A percentile compares a stretch with the other conserved stretches of the same genome.
These are phyloP conservation scores for Bos taurus DNA, from an alignment of 2,113 vertebrate species.

Conservation along the genomic window ARS-UCD2.0 NC_037330.1:56386501-56387000, in stretches of 20 bases:
- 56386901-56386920: background rate
- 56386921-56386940: background rate
- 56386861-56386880: background rate
- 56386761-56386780: background rate
- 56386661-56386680: background rate
- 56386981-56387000: background rate
- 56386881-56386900: background rate
- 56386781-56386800: background rate
- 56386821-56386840: background rate
- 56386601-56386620: background rate
- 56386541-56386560: background rate
- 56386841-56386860: background rate
- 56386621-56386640: background rate
- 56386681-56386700: background rate
- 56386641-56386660: background rate
- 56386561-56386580: background rate
- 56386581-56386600: background rate
- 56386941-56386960: background rate
- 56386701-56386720: background rate
- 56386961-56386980: background rate
- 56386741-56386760: background rate
- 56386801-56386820: background rate
- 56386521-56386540: background rate
- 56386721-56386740: background rate
- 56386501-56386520: slow-evolving; percentile 32